Base-by-base conservation (phyloP, 2,113 vertebrate species). In the Albula goreensis region DNA sequence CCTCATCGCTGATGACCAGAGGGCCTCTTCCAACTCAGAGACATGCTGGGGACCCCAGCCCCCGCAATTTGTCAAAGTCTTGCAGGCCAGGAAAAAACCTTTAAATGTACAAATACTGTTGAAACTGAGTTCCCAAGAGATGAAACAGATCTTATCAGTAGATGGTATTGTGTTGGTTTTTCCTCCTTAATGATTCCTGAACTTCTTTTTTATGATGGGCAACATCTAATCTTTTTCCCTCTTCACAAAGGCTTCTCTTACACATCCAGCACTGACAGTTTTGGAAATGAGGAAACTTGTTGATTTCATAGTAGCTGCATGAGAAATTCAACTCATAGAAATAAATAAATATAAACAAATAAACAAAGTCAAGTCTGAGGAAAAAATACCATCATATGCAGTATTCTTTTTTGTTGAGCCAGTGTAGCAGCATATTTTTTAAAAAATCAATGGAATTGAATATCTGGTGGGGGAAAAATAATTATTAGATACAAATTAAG, bases 1-100 rank as follows among this genome's bases (percentile, higher is more conserved):
- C 70, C 57, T 22, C 60, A 74, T 49, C 70, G 19, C 48, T 57
- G 82, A 83, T 57, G 41, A 83, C 56, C 56, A 83, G 41, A 52
- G 56, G 25, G 56, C 41, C 31, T 83, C 4, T 83, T 12, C 53
- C 22, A 63, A n/a, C 41, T 22, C 57, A 83, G 82, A 63, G 48
- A 48, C 50, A 12, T 51, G 19, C 19, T 49, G 48, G 57, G 17
- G 17, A 49, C 41, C 25, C 31, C 60, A 49, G 25, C 13, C 66
- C 31, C 22, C 50, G 22, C 60, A 70, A 48, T 41, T 83, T 57
- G 41, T 57, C 50, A 81, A n/a, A 74, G 70, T 25, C n/a, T 5
- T 9, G 17, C 70, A 9, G 22, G n/a, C 25, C 22, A 8, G 2
- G n/a, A 74, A 6, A 25, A 25, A 19, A 70, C 19, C 17, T 70